Conservation (phyloP, 2,888 invertebrate genomes). For the Antitype chi region DNA sequence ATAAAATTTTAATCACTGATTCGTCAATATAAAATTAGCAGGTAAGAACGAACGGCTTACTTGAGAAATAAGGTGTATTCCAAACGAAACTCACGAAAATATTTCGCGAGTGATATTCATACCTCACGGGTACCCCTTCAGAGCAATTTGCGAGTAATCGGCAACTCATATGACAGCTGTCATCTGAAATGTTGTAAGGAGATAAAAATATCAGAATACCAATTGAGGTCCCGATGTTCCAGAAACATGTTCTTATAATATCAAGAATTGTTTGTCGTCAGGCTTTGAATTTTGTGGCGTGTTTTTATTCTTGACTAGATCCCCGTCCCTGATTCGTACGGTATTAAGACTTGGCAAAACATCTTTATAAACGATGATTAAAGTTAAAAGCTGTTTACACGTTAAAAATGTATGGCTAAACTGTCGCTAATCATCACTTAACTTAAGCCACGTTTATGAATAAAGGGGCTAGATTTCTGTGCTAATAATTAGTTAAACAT, state of each 20-base stretch:
- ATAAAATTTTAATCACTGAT: too few relatives aligned
- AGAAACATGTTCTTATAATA: background rate
- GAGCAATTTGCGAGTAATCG: conserved; percentile 55
- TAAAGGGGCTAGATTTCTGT: background rate
- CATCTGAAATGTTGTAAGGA: conserved; percentile 40
- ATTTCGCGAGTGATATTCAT: conserved; percentile 22
- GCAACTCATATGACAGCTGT: conserved; percentile 50
- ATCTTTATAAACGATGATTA: too few relatives aligned
- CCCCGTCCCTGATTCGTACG: background rate
- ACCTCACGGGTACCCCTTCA: conserved; percentile 23
- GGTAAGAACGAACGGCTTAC: too few relatives aligned
- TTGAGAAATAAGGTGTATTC: background rate
- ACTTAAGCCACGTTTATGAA: too few relatives aligned
- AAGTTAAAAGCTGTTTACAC: too few relatives aligned
- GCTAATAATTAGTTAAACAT: background rate
- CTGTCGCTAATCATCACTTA: too few relatives aligned
- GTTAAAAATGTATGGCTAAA: too few relatives aligned
- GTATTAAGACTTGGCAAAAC: background rate
- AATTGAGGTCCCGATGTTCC: conserved; percentile 19
- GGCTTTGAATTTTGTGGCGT: background rate
- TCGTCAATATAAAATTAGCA: too few relatives aligned
- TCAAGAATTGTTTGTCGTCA: background rate
- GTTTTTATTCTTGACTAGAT: background rate
- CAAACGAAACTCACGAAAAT: conserved; percentile 10
- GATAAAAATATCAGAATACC: conserved; percentile 45